Conservation (phyloP, 1,140 invertebrate genomes). For the Heliconius eleuchia region DNA sequence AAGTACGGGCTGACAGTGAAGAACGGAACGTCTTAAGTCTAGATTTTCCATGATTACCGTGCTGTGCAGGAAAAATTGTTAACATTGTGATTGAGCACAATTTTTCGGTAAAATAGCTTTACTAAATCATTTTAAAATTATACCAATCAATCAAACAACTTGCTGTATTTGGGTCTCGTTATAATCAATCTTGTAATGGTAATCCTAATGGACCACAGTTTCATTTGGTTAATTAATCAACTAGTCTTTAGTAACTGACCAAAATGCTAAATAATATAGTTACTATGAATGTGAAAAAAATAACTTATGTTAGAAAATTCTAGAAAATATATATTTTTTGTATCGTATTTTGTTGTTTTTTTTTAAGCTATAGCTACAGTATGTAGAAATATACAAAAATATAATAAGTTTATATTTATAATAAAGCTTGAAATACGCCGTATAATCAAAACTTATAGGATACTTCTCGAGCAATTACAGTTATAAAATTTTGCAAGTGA, state of each 20-base stretch:
- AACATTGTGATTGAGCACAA: not conserved
- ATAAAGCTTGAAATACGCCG: too few species aligned
- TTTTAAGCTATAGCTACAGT: too few species aligned
- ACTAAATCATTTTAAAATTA: slow-evolving; percentile 8
- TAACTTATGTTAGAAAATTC: too few species aligned
- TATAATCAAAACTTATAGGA: too few species aligned
- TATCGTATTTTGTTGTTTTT: too few species aligned
- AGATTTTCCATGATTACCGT: not conserved
- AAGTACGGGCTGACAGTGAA: not conserved
- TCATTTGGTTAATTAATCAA: not conserved
- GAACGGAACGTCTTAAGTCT: not conserved
- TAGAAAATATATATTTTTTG: too few species aligned
- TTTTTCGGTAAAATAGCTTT: not conserved
- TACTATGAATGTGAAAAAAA: too few species aligned
- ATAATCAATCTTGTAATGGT: not conserved
- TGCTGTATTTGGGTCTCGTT: not conserved
- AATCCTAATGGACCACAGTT: slow-evolving; percentile 3
- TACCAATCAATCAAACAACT: not conserved
- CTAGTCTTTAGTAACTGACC: not conserved
- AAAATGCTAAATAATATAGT: too few species aligned
- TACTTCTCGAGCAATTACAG: too few species aligned
- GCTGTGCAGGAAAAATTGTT: not conserved
- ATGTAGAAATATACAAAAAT: too few species aligned
- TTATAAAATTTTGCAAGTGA: too few species aligned
- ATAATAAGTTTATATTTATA: too few species aligned